phyloP scores from a whole-genome alignment of 2,888 invertebrate genomes.

The Dusona sp. region DNA sequence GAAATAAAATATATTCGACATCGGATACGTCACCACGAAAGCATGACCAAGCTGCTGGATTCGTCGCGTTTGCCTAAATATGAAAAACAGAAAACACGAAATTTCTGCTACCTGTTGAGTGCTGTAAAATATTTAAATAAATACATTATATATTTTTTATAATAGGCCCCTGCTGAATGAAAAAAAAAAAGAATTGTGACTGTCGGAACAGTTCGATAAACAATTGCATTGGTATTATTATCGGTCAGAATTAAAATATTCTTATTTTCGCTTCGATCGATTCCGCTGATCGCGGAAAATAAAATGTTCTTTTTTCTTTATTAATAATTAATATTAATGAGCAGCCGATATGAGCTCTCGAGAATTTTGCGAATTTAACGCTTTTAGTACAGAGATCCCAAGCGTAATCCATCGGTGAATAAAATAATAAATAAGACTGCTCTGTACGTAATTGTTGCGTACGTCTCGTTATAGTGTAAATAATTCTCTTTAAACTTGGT shows the following conservation, averaged over 20 bases:
- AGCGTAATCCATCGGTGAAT: neutral
- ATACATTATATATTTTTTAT: conserved; percentile 66
- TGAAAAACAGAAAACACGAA: conserved; percentile 17
- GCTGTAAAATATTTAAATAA: conserved; percentile 65
- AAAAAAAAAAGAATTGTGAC: conserved; percentile 4
- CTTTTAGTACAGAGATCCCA: neutral
- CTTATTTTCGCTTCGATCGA: neutral
- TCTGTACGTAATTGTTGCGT: conserved; percentile 13
- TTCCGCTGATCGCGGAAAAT: neutral
- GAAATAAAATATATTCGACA: neutral
- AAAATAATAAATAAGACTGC: conserved; percentile 35
- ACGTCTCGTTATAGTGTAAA: conserved; percentile 9
- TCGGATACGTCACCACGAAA: conserved; percentile 5
- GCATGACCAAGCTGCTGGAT: neutral
- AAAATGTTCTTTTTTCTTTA: neutral
- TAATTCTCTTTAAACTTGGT: conserved; percentile 1
- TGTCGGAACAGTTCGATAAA: conserved; percentile 55
- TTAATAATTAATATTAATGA: neutral
- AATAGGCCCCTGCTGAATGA: conserved; percentile 37
- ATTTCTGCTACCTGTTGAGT: conserved; percentile 39
- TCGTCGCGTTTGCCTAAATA: neutral
- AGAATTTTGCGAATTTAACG: neutral
- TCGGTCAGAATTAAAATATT: conserved; percentile 16
- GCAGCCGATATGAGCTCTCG: neutral
- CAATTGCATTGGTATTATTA: conserved; percentile 37